Percentiles rank a stretch among this genome's conserved stretches.
These are phyloP conservation scores for Dromococcyx pavoninus DNA, from an alignment of 2,797 vertebrate species.

Conservation along the genomic window DNA sequence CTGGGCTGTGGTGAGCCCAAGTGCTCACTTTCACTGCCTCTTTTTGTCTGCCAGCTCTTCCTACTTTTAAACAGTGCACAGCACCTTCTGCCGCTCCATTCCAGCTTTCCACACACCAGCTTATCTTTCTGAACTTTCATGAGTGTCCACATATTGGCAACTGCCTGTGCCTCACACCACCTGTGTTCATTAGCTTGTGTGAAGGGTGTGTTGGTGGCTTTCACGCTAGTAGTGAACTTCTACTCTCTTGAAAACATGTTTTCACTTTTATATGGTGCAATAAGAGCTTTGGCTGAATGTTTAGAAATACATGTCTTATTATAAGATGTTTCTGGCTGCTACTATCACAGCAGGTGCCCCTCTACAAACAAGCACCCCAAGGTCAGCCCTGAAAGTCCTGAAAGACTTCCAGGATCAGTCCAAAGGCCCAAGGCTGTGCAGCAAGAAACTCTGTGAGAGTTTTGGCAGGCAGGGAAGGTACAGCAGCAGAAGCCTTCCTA, in stretches of 20 bases:
- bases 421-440: neutral
- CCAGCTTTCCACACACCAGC: accelerated
- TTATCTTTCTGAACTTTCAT: neutral
- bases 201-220: neutral
- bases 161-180: neutral
- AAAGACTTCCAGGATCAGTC: neutral
- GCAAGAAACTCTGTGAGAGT: neutral
- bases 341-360: neutral
- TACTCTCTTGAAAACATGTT: neutral
- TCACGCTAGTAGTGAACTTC: neutral
- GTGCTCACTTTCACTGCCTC: neutral
- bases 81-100: neutral
- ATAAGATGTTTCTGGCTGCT: neutral
- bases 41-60: neutral
- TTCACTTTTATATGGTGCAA: neutral
- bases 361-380: neutral
- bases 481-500: neutral
- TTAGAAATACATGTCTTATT: neutral
- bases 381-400: neutral
- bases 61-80: neutral
- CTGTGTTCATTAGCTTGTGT: neutral
- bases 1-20: neutral
- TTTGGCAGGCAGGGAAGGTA: neutral
- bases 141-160: neutral
- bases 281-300: neutral